Base-by-base conservation (phyloP, 2,797 vertebrate genomes). In the Falco naumanni region DNA sequence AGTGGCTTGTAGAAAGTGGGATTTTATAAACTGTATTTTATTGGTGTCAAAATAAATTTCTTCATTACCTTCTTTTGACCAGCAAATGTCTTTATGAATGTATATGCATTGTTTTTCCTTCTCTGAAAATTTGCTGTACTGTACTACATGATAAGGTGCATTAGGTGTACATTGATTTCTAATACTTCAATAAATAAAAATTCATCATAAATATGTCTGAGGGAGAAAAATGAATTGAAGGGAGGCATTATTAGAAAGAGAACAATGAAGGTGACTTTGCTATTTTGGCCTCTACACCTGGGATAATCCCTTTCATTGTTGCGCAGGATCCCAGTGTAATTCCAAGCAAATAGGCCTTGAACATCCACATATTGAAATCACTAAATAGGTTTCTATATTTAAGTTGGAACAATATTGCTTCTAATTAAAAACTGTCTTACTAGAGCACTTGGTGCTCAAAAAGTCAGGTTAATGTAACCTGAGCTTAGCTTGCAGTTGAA, bases 331-430 rank as follows among this genome's bases (percentile, higher is more conserved):
- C 70, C 90, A 76, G 61, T 78, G 65, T 85, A 94, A 91, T 96
- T 92, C 93, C 88, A 75, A 82, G 81, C 61, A 96, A 91, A 91
- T 86, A 95, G 90, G 53, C 39, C 81, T 93, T 85, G 84, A 82
- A 87, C 65, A 81, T 92, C 69, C 61, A 69, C 72, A 33, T 90
- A 70, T 43, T 92, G 86, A 93, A 86, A 94, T 79, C 56, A 56
- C 83, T 96, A 90, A 95, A 80, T 96, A 94, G 75, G 76, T 95
- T 97, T 96, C 92, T 95, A 86, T 94, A 94, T 95, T 94, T 95
- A 97, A 94, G 81, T 95, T 94, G 57, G 66, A 93, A 85, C 89
- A 92, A 72, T 95, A 92, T 79, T 96, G 81, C 33, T 88, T 87
- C 91, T 96, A 96, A 96, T 96, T 96, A 94, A 90, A 95, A 96